These are phyloP conservation scores for Drosophila mauritiana DNA, from an alignment of 1,140 invertebrate genomes.

Conservation along the genomic window DNA sequence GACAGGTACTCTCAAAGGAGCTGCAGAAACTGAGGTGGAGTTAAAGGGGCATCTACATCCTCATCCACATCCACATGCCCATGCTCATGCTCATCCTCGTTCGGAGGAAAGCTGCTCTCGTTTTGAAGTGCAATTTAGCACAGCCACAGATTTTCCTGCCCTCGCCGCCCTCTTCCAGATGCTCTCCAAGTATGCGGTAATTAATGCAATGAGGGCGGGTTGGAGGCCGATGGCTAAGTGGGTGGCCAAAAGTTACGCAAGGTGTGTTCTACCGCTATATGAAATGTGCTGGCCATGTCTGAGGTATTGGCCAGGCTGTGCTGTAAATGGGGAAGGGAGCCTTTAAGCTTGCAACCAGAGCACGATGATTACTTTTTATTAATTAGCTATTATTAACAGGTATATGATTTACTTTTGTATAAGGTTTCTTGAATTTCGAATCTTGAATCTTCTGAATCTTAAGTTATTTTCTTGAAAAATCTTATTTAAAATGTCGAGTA, in stretches of 20 bases:
- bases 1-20: constrained; percentile 32
- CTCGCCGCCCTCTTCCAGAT: constrained; percentile 15
- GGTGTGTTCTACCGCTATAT: constrained; percentile 4
- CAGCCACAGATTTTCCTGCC: constrained; percentile 67
- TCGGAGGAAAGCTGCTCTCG: constrained; percentile 34
- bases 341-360: constrained; percentile 2
- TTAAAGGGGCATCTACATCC: constrained; percentile 8
- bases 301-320: constrained; percentile 32
- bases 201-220: constrained; percentile 63
- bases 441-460: too few species aligned
- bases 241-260: constrained; percentile 31
- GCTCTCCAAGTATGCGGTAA: constrained; percentile 68
- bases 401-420: background rate
- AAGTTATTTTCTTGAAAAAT: too few species aligned
- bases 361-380: background rate
- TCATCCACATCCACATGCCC: constrained; percentile 9
- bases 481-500: background rate
- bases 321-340: background rate
- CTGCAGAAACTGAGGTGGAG: constrained; percentile 19
- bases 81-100: constrained; percentile 3
- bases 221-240: background rate
- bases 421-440: background rate
- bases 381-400: background rate
- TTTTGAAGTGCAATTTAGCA: constrained; percentile 79
- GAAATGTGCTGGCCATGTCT: constrained; percentile 12